A percentile compares a stretch with the other conserved stretches of the same genome.
Conservation (phyloP, 2,113 vertebrate genomes). For the Hystrix brachyura region DNA sequence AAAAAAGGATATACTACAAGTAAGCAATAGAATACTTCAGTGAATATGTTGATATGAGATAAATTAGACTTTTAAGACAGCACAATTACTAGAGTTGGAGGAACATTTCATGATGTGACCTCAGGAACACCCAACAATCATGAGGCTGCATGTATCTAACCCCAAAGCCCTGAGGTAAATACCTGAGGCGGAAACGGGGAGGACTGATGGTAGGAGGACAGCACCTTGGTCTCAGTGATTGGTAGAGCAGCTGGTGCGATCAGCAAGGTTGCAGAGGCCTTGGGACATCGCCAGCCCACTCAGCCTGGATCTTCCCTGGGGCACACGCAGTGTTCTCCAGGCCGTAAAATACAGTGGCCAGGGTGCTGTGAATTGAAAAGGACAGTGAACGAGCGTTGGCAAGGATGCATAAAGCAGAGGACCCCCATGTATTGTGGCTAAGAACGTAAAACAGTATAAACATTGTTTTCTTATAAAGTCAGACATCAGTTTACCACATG, state of each 20-base stretch:
- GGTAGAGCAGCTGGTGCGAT: not conserved
- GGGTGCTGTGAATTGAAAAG: not conserved
- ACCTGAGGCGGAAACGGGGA: not conserved
- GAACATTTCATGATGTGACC: not conserved
- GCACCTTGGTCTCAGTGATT: not conserved
- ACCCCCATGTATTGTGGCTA: not conserved
- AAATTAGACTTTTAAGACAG: not conserved
- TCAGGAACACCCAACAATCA: not conserved
- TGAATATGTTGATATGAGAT: not conserved
- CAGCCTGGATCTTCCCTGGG: too few species aligned
- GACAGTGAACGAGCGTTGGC: not conserved
- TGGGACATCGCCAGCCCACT: accelerated
- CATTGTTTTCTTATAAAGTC: not conserved
- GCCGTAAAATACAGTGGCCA: not conserved
- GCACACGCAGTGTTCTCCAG: not conserved
- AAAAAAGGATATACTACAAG: not conserved
- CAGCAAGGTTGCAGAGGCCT: not conserved
- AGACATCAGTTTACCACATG: not conserved
- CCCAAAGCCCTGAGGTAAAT: not conserved
- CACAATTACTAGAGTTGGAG: not conserved
- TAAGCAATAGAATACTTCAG: not conserved
- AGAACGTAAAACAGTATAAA: not conserved
- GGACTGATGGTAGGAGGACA: not conserved
- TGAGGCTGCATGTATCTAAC: not conserved
- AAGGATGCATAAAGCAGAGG: not conserved